Percentiles rank a stretch among this genome's conserved stretches.
Conservation (phyloP, 2,113 vertebrate genomes). For the Odocoileus hemionus region DNA sequence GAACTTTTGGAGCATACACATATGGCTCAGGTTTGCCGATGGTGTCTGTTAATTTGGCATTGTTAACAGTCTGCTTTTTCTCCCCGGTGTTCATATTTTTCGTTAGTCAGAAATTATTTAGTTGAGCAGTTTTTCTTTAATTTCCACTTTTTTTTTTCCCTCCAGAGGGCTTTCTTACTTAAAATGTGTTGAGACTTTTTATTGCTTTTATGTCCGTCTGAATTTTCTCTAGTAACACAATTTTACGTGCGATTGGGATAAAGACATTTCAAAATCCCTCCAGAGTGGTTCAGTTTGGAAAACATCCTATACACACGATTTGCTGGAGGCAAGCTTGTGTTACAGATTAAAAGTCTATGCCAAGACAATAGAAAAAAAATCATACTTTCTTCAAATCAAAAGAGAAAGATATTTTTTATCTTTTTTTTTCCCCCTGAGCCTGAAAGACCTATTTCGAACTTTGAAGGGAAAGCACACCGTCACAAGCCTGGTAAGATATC, state of each 20-base stretch:
- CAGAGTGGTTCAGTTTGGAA: slow-evolving; percentile 78
- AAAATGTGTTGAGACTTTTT: slow-evolving; percentile 68
- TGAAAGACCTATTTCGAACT: slow-evolving; percentile 52
- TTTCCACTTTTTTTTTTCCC: slow-evolving; percentile 44
- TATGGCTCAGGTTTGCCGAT: slow-evolving; percentile 60
- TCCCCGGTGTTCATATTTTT: neutral
- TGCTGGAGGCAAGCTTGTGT: slow-evolving; percentile 79
- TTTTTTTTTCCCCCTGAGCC: slow-evolving; percentile 44
- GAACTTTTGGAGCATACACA: slow-evolving; percentile 53
- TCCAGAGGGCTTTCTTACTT: slow-evolving; percentile 59
- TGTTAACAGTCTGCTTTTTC: slow-evolving; percentile 47
- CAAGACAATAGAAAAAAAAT: slow-evolving; percentile 71
- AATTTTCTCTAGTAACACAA: slow-evolving; percentile 74
- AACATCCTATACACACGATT: slow-evolving; percentile 80
- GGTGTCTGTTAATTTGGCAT: slow-evolving; percentile 66
- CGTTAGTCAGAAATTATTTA: slow-evolving; percentile 71
- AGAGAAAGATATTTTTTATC: slow-evolving; percentile 46
- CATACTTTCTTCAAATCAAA: slow-evolving; percentile 67
- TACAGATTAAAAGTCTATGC: slow-evolving; percentile 78
- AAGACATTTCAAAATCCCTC: slow-evolving; percentile 76
- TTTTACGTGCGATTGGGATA: slow-evolving; percentile 75
- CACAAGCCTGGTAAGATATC: slow-evolving; percentile 3
- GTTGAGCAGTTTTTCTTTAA: slow-evolving; percentile 55
- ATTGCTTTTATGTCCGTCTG: slow-evolving; percentile 73
- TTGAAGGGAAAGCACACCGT: slow-evolving; percentile 35